Evolutionary conservation across 2,888 invertebrate species (phyloP), one percentile per base, ranked within the genome.

Genomic region (Ochropleura plecta): DNA sequence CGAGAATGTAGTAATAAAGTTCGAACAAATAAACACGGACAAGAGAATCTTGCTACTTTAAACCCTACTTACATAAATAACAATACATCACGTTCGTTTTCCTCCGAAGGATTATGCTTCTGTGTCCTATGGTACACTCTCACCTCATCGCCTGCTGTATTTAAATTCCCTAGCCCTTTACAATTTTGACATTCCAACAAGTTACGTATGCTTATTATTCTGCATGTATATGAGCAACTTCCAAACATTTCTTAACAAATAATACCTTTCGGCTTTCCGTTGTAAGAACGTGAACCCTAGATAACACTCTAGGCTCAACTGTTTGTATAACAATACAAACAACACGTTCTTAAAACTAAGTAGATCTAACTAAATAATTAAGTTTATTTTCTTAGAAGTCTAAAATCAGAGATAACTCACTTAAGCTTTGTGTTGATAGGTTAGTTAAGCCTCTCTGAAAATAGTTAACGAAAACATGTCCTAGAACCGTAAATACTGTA

Each of bases 281-380:
- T 60, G 9, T 18, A 42, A 60, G 42, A 42, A 60, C 60, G 18
- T 42, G 60, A 42, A 10, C 18, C 10, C 60, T 60, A 30, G 30
- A 30, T 30, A 30, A 30, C 30, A 30, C 1, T 30, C 30, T 30
- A 30, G 30, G 30, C 30, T 30, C 30, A 30, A 30, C 30, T 30
- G 30, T 30, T 30, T 30, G 30, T 30, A 30, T 30, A 30, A 30
- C 30, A 30, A 30, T 30, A 30, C 30, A 53, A 18, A 60, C 59
- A 14, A 20, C 18, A 42, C 42, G 40, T 60, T 73, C 20, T 51
- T 40, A 40, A 70, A 70, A 53, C 5, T 42, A 20, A 62, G 7
- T n/a, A 20, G 18, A 42, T 49, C 14, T 75, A 63, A 75, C 20
- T 42, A 14, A 46, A 20, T 62, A 55, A 74, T 48, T 30, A 46